Conservation (phyloP, 2,113 vertebrate species). For the Ictidomys tridecemlineatus region DNA sequence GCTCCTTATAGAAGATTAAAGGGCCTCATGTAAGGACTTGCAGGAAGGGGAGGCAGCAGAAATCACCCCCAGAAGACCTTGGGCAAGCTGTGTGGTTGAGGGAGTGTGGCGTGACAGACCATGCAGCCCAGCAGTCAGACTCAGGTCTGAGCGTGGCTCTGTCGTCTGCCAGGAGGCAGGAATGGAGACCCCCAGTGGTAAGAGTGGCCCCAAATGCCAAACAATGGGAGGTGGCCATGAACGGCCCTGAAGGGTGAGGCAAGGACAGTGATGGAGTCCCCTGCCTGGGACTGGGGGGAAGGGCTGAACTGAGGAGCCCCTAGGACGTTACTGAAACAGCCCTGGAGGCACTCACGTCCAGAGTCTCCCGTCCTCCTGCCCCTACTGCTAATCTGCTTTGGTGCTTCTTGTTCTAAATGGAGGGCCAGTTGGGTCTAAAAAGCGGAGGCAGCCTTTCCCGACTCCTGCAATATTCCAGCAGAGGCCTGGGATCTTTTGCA, state of each 20-base stretch:
- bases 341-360: not conserved
- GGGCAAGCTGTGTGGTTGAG: not conserved
- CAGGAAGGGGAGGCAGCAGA: not conserved
- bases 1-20: not conserved
- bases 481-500: not conserved
- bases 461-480: not conserved
- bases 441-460: not conserved
- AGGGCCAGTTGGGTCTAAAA: not conserved
- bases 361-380: not conserved
- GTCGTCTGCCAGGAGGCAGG: not conserved
- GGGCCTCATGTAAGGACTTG: rapidly evolving
- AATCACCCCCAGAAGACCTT: rapidly evolving
- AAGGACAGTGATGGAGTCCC: not conserved
- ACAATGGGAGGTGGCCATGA: not conserved
- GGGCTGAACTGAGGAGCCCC: not conserved
- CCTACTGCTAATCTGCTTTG: not conserved
- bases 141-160: not conserved
- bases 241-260: not conserved
- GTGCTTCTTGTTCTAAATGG: not conserved
- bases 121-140: not conserved
- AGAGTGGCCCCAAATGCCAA: not conserved
- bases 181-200: not conserved
- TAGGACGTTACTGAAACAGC: not conserved
- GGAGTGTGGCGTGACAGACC: not conserved
- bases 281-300: not conserved